Conservation (phyloP, 2,113 vertebrate genomes). For the Todiramphus chloris region DNA sequence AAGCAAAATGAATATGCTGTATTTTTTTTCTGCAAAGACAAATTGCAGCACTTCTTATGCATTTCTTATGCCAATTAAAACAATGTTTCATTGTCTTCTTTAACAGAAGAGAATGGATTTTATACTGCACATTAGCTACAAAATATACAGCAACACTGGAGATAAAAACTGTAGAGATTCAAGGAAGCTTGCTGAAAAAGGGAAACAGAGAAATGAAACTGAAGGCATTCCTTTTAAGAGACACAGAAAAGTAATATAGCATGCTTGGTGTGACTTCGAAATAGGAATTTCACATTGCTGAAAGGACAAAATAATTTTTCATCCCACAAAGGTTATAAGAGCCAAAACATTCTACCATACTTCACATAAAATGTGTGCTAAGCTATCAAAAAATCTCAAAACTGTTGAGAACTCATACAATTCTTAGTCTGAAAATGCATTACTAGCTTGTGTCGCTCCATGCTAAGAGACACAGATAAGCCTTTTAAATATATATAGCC, state of each 20-base stretch:
- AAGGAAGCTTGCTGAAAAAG: neutral
- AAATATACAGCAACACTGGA: neutral
- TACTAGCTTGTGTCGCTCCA: neutral
- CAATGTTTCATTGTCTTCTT: constrained; percentile 38
- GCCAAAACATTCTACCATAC: neutral
- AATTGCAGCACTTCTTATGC: constrained; percentile 49
- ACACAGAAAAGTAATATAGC: neutral
- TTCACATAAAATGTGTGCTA: neutral
- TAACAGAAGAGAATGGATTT: constrained; percentile 67
- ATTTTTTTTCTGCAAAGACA: constrained; percentile 17
- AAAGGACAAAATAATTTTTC: neutral
- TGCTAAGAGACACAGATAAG: neutral
- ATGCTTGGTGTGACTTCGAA: neutral
- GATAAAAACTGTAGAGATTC: constrained; percentile 19
- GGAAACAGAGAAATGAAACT: neutral
- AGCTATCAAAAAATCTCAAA: neutral
- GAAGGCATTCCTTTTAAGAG: neutral
- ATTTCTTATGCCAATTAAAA: constrained; percentile 58
- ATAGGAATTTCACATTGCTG: neutral
- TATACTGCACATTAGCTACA: neutral
- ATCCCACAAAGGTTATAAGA: neutral
- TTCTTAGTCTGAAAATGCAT: neutral
- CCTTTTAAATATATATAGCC: neutral
- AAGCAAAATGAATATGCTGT: constrained; percentile 13
- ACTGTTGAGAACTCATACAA: neutral